phyloP scores from a whole-genome alignment of 1,140 invertebrate genomes.

The Cardiocondyla obscurior region DNA sequence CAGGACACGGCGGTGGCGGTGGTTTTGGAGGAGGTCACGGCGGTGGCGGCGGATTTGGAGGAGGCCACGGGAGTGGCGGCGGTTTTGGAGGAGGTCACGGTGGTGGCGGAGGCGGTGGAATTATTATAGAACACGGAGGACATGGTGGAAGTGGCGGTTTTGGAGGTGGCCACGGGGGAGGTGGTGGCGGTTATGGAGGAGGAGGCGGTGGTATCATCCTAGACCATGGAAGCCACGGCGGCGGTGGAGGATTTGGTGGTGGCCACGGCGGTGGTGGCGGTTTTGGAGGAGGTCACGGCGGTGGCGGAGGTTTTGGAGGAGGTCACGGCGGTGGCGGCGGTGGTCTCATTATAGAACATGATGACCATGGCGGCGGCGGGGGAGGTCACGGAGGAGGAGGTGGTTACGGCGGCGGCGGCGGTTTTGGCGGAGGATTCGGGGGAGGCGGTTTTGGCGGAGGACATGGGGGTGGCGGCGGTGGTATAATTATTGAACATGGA shows the following conservation, averaged over 20 bases:
- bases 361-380: background rate
- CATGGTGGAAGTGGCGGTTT: constrained; percentile 56
- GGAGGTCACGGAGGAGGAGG: constrained; percentile 45
- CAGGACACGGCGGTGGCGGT: constrained; percentile 47
- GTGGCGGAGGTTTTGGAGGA: constrained; percentile 39
- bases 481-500: too few species aligned
- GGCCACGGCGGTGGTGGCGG: constrained; percentile 31
- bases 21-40: too few species aligned
- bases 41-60: too few species aligned
- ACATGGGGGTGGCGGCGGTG: constrained; percentile 11
- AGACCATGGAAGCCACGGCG: background rate
- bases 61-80: too few species aligned
- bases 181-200: constrained; percentile 36
- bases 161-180: constrained; percentile 49
- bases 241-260: background rate
- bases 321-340: constrained; percentile 32
- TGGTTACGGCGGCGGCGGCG: constrained; percentile 39
- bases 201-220: constrained; percentile 57
- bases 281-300: constrained; percentile 31
- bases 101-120: constrained; percentile 41
- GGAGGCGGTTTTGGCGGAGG: constrained; percentile 50
- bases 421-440: constrained; percentile 31
- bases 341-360: background rate
- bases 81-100: constrained; percentile 58
- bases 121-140: constrained; percentile 50